Evolutionary conservation across 2,888 invertebrate genomes (phyloP).

Genomic region (Hypsopygia costalis): DNA sequence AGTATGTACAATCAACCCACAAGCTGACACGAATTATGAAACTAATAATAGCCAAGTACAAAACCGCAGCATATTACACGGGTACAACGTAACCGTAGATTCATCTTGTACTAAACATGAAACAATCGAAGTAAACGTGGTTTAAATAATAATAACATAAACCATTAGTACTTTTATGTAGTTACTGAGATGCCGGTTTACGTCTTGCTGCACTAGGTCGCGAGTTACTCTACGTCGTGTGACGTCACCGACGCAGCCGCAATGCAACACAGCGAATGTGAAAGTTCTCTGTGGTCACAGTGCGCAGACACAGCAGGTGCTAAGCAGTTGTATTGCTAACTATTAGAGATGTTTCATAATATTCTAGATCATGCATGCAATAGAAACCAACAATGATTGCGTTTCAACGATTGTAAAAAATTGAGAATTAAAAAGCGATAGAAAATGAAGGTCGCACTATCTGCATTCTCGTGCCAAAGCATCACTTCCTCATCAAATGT

Average conservation of each 20-base stretch:
- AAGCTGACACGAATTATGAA: too few relatives aligned
- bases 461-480: constrained; percentile 7
- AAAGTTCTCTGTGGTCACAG: constrained; percentile 66
- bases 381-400: neutral
- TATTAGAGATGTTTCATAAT: constrained; percentile 3
- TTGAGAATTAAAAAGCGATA: neutral
- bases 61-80: too few relatives aligned
- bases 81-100: too few relatives aligned
- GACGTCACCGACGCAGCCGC: constrained; percentile 60
- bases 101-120: too few relatives aligned
- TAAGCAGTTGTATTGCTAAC: constrained; percentile 50
- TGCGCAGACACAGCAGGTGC: constrained; percentile 56
- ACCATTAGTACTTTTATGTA: neutral
- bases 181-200: neutral
- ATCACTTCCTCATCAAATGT: constrained; percentile 29
- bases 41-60: too few relatives aligned
- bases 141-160: too few relatives aligned
- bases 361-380: constrained; percentile 5
- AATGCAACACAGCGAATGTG: constrained; percentile 73
- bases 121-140: too few relatives aligned
- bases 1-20: too few relatives aligned
- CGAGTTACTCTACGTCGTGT: constrained; percentile 26
- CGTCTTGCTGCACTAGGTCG: constrained; percentile 30
- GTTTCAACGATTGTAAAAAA: neutral
- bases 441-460: too few relatives aligned